Percentiles rank a stretch among this genome's conserved stretches.
Conservation (phyloP, 2,113 vertebrate species). For the Cyanoliseus patagonus region DNA sequence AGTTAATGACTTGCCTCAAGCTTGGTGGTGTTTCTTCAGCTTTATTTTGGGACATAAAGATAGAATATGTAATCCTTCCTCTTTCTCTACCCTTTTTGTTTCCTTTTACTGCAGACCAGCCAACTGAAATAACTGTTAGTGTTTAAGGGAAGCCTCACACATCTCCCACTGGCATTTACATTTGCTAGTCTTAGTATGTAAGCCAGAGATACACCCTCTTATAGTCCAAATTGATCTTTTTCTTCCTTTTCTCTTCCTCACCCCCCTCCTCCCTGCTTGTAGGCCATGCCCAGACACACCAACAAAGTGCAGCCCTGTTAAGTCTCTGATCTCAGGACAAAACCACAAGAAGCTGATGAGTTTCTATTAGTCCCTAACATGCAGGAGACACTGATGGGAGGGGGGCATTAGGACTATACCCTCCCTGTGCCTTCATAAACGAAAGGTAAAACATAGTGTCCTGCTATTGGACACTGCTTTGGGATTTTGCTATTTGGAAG, state of each 20-base stretch:
- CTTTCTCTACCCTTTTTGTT: background rate
- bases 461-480: background rate
- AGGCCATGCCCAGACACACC: background rate
- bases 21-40: background rate
- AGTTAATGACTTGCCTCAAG: background rate
- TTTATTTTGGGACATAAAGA: background rate
- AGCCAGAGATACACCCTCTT: background rate
- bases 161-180: background rate
- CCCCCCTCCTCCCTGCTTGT: background rate
- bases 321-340: background rate
- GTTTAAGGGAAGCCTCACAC: background rate
- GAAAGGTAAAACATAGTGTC: background rate
- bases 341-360: background rate
- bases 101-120: background rate
- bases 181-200: background rate
- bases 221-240: background rate
- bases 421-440: rapidly evolving
- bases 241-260: background rate
- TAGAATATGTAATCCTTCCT: background rate
- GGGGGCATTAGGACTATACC: rapidly evolving
- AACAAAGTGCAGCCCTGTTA: background rate
- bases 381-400: rapidly evolving
- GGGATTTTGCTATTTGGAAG: background rate
- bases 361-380: background rate
- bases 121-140: background rate